Conservation (phyloP, 2,113 vertebrate genomes). For the Caranx melampygus region DNA sequence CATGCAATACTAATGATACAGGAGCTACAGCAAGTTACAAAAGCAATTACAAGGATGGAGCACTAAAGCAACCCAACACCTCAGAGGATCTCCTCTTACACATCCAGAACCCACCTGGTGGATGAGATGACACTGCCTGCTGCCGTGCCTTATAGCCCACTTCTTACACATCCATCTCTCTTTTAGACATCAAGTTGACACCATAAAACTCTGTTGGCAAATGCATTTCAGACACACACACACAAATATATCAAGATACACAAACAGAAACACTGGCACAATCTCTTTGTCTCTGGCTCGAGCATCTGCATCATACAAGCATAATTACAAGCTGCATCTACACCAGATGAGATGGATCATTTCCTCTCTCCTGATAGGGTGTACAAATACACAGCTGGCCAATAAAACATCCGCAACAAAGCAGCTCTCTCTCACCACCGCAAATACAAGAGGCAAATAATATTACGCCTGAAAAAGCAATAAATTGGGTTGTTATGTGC, state of each 20-base stretch:
- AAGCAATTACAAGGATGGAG: conserved; percentile 36
- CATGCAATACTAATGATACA: conserved; percentile 24
- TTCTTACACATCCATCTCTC: conserved; percentile 34
- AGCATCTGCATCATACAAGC: conserved; percentile 27
- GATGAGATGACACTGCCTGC: conserved; percentile 42
- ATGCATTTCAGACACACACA: conserved; percentile 2
- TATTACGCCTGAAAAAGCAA: conserved; percentile 2
- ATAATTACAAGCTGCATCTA: conserved; percentile 38
- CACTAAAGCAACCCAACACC: conserved; percentile 50
- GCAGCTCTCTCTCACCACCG: not conserved
- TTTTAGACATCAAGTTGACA: conserved; percentile 23
- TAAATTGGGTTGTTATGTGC: not conserved
- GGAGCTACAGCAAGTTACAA: conserved; percentile 8
- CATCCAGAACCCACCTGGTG: conserved; percentile 45
- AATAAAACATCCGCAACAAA: conserved; percentile 1
- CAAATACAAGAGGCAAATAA: conserved; percentile 8
- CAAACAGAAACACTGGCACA: conserved; percentile 7
- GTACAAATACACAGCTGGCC: conserved; percentile 16
- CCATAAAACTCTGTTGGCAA: conserved; percentile 9
- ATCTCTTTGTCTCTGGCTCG: conserved; percentile 12
- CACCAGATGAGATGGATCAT: conserved; percentile 35
- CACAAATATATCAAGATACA: not conserved
- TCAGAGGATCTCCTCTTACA: conserved; percentile 55
- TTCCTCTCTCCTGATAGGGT: conserved; percentile 12
- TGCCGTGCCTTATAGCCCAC: not conserved